phyloP scores from a whole-genome alignment of 2,888 invertebrate genomes.

The Pecten maximus region DNA sequence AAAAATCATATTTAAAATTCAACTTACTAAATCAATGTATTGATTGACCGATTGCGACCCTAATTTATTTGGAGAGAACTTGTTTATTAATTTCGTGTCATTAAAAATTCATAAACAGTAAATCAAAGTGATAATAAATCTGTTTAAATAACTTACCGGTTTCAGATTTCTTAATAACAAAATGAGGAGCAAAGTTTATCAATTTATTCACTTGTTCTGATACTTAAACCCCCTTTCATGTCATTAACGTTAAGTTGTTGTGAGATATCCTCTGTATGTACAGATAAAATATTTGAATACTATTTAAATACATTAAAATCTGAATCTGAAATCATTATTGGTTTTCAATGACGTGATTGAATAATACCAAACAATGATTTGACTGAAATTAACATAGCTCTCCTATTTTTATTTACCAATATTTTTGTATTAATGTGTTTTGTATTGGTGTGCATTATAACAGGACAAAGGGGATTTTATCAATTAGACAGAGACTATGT shows the following conservation, averaged over 20 bases:
- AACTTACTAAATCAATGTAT: neutral
- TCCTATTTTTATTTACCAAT: conserved; percentile 19
- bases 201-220: conserved; percentile 2
- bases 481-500: neutral
- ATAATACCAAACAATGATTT: conserved; percentile 2
- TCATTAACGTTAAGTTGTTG: neutral
- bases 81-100: neutral
- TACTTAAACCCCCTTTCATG: neutral
- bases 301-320: conserved; percentile 13
- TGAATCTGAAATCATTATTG: neutral
- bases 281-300: neutral
- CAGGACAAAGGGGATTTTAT: neutral
- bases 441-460: neutral
- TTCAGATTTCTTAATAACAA: conserved; percentile 13
- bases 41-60: conserved; percentile 4
- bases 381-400: neutral
- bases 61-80: neutral
- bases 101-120: conserved; percentile 25
- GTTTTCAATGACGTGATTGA: neutral
- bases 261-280: neutral
- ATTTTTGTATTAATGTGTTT: neutral
- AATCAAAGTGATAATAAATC: neutral
- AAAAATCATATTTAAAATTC: neutral
- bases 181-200: conserved; percentile 31
- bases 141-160: neutral